Conservation (phyloP, 2,113 vertebrate species). For the Scalopus aquaticus region DNA sequence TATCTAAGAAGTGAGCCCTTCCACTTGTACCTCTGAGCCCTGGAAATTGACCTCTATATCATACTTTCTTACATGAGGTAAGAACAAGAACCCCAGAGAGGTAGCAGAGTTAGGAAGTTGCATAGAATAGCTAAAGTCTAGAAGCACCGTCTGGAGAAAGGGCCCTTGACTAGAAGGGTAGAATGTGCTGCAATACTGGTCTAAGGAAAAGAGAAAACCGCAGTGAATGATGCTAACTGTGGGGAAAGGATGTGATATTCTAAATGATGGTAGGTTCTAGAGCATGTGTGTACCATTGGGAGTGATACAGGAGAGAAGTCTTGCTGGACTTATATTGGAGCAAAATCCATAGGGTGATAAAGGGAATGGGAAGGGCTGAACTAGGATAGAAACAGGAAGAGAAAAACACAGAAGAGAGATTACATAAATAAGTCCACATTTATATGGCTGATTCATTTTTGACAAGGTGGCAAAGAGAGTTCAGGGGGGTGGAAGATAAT, state of each 20-base stretch:
- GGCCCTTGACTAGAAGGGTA: not conserved
- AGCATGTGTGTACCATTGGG: not conserved
- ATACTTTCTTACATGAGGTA: not conserved
- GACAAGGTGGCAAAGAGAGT: not conserved
- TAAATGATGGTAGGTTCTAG: not conserved
- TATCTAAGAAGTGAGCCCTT: not conserved
- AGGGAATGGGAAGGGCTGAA: not conserved
- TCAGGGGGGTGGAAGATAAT: not conserved
- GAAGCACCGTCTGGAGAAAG: not conserved
- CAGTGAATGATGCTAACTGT: not conserved
- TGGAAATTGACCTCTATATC: not conserved
- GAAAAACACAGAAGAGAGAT: not conserved
- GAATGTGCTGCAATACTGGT: not conserved
- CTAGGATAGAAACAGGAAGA: not conserved
- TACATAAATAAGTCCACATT: not conserved
- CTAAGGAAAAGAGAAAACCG: slow-evolving; percentile 9
- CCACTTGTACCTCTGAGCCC: not conserved
- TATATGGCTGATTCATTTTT: not conserved
- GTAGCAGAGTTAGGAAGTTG: not conserved
- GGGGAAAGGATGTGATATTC: not conserved
- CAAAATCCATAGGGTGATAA: slow-evolving; percentile 3
- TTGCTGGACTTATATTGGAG: not conserved
- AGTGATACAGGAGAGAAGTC: not conserved
- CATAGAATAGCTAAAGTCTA: not conserved
- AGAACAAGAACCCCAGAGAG: not conserved